These are phyloP conservation scores for Teleopsis dalmanni DNA, from an alignment of 1,140 invertebrate genomes.

Conservation along the genomic window DNA sequence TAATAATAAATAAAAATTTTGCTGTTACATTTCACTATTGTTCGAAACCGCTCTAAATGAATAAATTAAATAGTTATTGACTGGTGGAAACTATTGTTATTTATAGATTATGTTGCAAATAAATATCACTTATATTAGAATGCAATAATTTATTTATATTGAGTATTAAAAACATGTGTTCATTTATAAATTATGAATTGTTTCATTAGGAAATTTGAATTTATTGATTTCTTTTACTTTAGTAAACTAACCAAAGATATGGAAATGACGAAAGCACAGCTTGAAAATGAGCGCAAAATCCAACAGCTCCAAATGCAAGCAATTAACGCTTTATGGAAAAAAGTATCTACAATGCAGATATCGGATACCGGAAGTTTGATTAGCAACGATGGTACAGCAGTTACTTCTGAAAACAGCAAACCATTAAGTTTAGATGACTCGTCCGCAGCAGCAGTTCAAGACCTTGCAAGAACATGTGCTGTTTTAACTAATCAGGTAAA, in stretches of 20 bases:
- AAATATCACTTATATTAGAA: no score
- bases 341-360: slow-evolving; percentile 64
- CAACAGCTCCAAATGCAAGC: slow-evolving; percentile 84
- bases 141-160: no score
- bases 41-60: no score
- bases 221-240: slow-evolving; percentile 10
- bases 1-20: no score
- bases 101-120: no score
- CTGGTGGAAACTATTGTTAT: no score
- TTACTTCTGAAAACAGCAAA: background rate
- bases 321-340: slow-evolving; percentile 82
- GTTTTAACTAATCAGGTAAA: slow-evolving; percentile 46
- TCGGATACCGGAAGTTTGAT: slow-evolving; percentile 17
- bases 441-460: slow-evolving; percentile 42
- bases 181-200: background rate
- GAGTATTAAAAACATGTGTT: no score
- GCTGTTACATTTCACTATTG: no score
- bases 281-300: slow-evolving; percentile 78
- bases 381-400: background rate
- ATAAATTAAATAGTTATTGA: no score
- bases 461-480: slow-evolving; percentile 48
- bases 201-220: background rate
- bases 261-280: slow-evolving; percentile 68
- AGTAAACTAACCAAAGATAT: slow-evolving; percentile 73
- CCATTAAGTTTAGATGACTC: slow-evolving; percentile 26